These are phyloP conservation scores for Trinorchestia longiramus DNA, from an alignment of 1,140 invertebrate genomes.

Conservation along the genomic window DNA sequence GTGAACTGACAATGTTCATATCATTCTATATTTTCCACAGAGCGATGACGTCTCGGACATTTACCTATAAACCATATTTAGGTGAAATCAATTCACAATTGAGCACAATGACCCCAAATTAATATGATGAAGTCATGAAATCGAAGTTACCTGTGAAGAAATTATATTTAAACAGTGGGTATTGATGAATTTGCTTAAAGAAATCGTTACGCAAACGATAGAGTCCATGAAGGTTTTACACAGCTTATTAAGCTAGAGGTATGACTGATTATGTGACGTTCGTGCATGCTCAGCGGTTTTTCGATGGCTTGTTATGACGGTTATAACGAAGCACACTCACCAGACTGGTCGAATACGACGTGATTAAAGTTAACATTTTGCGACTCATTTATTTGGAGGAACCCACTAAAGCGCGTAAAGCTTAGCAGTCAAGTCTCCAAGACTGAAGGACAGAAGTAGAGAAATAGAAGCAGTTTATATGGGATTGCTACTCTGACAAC, in stretches of 20 bases:
- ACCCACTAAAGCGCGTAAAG: too few relatives aligned
- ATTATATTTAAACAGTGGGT: background rate
- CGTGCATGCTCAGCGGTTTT: background rate
- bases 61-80: too few relatives aligned
- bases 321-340: background rate
- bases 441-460: too few relatives aligned
- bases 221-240: background rate
- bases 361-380: background rate
- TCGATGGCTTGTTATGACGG: background rate
- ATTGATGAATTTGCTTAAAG: background rate
- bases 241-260: background rate
- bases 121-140: background rate
- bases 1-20: too few relatives aligned
- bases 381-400: background rate
- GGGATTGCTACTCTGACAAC: too few relatives aligned
- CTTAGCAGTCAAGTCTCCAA: too few relatives aligned
- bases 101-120: too few relatives aligned
- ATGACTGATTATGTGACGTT: background rate
- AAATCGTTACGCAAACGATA: background rate
- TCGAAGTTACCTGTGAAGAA: background rate
- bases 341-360: background rate
- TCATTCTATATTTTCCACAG: too few relatives aligned
- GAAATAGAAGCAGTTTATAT: too few relatives aligned
- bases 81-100: too few relatives aligned
- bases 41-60: too few relatives aligned